Evolutionary conservation across 2,113 vertebrate species (phyloP), one percentile per base, ranked within the genome.

Genomic region (Chionis minor): DNA sequence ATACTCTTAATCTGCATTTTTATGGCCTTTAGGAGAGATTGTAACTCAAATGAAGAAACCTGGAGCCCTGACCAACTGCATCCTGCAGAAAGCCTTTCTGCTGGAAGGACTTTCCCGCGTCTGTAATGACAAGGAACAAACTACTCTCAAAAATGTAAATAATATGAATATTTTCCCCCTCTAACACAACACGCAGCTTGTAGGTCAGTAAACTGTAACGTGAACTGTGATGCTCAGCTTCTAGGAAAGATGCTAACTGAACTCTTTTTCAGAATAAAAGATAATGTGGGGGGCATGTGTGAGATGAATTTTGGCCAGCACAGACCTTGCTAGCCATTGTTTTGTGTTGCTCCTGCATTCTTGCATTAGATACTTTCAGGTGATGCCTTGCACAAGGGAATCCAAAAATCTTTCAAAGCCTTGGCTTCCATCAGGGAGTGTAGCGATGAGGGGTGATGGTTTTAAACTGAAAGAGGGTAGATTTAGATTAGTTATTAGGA

Each of bases 231-330:
- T 32, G 42, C 28, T 70, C 3, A 0, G 28, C 22, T 72, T 69
- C 67, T 80, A 73, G 35, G 62, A 62, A 77, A 90, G 32, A 65
- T 17, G 15, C 7, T 56, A 30, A 32, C 51, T 58, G 20, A 81
- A 63, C 55, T 70, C 58, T 56, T 81, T 61, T 77, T 38, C 72
- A 55, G 70, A 44, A n/a, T 52, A n/a, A 62, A 28, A 92, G 59
- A 45, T 18, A 83, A 65, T 18, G 35, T 2, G 1, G 14, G 21
- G 30, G 54, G 28, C 8, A 28, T 0, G 8, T 0, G 1, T 23
- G 5, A 35, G 44, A 81, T 10, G 21, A 0, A 0, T 23, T 74
- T 70, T 86, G 55, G 35, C 7, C 51, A 42, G 14, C 1, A 2
- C 14, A 77, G 40, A 28, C 11, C 17, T 63, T 55, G 15, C 51